Percentiles rank a stretch among this genome's conserved stretches.
Evolutionary conservation across 2,888 invertebrate genomes (phyloP).

Genomic region (Resseliella maxima): DNA sequence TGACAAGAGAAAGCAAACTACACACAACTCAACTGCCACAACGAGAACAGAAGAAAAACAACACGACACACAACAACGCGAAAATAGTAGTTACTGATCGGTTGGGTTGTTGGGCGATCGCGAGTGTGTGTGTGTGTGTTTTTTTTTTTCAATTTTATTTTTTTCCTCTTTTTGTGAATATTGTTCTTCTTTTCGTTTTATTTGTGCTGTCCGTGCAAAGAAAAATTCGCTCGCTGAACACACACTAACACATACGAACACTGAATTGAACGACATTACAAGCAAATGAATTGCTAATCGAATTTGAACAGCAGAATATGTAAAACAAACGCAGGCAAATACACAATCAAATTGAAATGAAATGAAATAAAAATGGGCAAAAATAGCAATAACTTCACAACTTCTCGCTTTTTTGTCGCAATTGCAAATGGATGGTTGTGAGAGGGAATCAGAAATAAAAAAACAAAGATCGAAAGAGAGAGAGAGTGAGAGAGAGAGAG

Average conservation of each 20-base stretch:
- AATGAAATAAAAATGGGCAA: conserved; percentile 51
- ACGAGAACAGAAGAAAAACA: neutral
- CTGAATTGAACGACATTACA: conserved; percentile 29
- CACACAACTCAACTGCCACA: neutral
- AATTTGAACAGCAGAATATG: conserved; percentile 26
- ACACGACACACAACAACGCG: neutral
- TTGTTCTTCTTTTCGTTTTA: too few species aligned
- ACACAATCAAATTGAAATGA: conserved; percentile 46
- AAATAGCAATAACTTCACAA: conserved; percentile 46
- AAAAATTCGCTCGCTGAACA: too few species aligned
- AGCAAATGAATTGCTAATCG: conserved; percentile 25
- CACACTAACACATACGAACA: too few species aligned
- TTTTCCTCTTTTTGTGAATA: neutral
- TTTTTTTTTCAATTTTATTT: too few species aligned
- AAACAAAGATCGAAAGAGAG: neutral
- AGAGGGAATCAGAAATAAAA: too few species aligned
- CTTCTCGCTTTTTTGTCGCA: neutral
- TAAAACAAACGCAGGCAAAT: conserved; percentile 38
- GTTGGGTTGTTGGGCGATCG: neutral
- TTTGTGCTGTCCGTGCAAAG: neutral
- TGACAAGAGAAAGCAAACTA: conserved; percentile 54
- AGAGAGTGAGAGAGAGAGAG: too few species aligned
- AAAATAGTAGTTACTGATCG: neutral
- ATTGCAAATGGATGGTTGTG: neutral
- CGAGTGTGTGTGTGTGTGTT: neutral